Base-by-base conservation (phyloP, 2,888 invertebrate species). In the Brachycybe producta region DNA sequence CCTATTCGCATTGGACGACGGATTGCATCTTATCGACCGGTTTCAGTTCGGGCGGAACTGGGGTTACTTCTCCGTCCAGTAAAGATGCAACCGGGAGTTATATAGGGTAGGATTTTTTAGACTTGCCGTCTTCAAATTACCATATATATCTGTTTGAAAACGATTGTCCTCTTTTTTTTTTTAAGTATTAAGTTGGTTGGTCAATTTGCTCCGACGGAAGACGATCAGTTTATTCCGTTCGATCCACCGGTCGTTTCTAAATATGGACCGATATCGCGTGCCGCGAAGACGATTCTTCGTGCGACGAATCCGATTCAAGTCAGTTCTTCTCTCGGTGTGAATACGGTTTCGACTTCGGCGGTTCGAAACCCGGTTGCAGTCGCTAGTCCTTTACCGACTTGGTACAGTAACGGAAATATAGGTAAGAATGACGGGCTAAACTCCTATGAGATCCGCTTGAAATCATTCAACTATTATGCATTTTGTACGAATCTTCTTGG, bases 141-240 rank as follows among this genome's bases (percentile, higher is more conserved):
- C n/a, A n/a, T n/a, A n/a, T n/a, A n/a, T n/a, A n/a, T n/a, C n/a
- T n/a, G n/a, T n/a, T n/a, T n/a, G n/a, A n/a, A n/a, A n/a, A n/a
- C n/a, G n/a, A n/a, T n/a, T n/a, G n/a, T n/a, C n/a, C n/a, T 21
- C 13, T 7, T 5, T 44, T 26, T 8, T 32, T 34, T 17, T 45
- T 21, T 8, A 15, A 46, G 46, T 24, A 32, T 36, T n/a, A 46
- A 46, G 26, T 15, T 19, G 11, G 13, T 27, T 23, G 17, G 24
- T 13, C 42, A 42, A 15, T 52, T 52, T 44, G 36, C 34, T 21
- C 51, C 75, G 55, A 61, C 75, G 42, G 72, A 74, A 32, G 76
- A 78, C 55, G 79, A 78, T 59, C 77, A 77, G 59, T 77, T 78
- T 60, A 76, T 79, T 49, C 79, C 79, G 5, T 79, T 78, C 63